Evolutionary conservation across 2,888 invertebrate genomes (phyloP).

Genomic region (Psococerastis gibbosa): DNA sequence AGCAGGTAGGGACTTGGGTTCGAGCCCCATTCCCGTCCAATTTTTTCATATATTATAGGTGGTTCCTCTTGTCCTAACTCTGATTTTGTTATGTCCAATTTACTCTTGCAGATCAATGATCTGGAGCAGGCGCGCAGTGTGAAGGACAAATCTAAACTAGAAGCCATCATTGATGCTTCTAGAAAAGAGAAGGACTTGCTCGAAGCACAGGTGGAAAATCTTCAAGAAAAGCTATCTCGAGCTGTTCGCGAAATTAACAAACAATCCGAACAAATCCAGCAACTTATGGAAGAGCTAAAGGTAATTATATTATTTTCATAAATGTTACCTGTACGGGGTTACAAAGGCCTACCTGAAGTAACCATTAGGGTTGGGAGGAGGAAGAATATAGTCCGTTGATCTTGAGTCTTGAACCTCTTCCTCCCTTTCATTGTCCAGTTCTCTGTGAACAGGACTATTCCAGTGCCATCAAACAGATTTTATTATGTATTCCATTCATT

Average conservation of each 20-base stretch:
- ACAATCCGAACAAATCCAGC: slow-evolving; percentile 43
- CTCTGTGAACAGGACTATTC: too few relatives aligned
- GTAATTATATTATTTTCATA: too few relatives aligned
- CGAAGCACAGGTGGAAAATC: slow-evolving; percentile 43
- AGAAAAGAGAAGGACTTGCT: slow-evolving; percentile 53
- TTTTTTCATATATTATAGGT: not conserved
- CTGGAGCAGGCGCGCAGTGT: slow-evolving; percentile 46
- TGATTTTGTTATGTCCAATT: slow-evolving; percentile 12
- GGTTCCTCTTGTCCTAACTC: not conserved
- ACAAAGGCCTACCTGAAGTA: too few relatives aligned
- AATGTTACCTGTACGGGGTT: too few relatives aligned
- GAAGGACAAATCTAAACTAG: slow-evolving; percentile 49
- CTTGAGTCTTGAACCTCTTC: too few relatives aligned
- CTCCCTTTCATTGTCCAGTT: too few relatives aligned
- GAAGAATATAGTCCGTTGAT: too few relatives aligned
- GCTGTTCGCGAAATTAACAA: slow-evolving; percentile 47
- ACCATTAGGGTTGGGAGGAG: too few relatives aligned
- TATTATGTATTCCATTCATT: too few relatives aligned
- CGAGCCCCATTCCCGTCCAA: not conserved
- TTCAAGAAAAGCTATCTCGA: slow-evolving; percentile 49
- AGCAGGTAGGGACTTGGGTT: too few relatives aligned
- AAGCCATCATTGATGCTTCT: slow-evolving; percentile 44
- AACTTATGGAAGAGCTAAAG: slow-evolving; percentile 49
- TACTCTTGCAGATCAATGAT: slow-evolving; percentile 35
- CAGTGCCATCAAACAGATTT: too few relatives aligned